Evolutionary conservation across 2,797 vertebrate genomes (phyloP).

Genomic region (Sebastes reedi): DNA sequence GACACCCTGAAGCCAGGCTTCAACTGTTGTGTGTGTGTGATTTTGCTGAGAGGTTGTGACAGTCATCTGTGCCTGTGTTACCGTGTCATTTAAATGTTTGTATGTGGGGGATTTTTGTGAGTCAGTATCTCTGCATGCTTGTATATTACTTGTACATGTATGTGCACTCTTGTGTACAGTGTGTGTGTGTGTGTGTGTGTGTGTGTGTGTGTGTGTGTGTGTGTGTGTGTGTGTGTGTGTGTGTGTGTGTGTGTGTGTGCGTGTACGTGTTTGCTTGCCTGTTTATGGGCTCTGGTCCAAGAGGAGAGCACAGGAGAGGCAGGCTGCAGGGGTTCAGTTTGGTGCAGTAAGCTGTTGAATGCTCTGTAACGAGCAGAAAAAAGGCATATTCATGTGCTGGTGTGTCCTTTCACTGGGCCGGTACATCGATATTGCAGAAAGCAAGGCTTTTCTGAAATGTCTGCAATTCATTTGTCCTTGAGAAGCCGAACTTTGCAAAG

Average conservation of each 20-base stretch:
- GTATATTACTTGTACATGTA: not conserved
- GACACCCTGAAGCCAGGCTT: constrained; percentile 37
- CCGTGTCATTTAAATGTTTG: constrained; percentile 42
- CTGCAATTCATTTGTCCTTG: constrained; percentile 27
- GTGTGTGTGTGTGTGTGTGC: too few relatives aligned
- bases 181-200: not conserved
- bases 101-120: constrained; percentile 31
- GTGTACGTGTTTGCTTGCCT: constrained; percentile 11
- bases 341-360: constrained; percentile 85
- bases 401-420: constrained; percentile 50
- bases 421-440: constrained; percentile 31
- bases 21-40: constrained; percentile 6
- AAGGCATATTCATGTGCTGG: constrained; percentile 33
- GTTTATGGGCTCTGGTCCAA: constrained; percentile 72
- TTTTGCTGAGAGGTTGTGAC: constrained; percentile 56
- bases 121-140: constrained; percentile 30
- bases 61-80: constrained; percentile 46
- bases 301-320: constrained; percentile 65
- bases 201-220: not conserved
- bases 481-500: not conserved
- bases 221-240: not conserved
- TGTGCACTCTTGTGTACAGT: too few relatives aligned
- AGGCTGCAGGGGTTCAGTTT: constrained; percentile 81
- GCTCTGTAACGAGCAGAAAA: constrained; percentile 55
- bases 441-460: constrained; percentile 19